Evolutionary conservation across 2,113 vertebrate genomes (phyloP), one percentile per base, ranked within the genome.

Genomic region (Octodon degus): DNA sequence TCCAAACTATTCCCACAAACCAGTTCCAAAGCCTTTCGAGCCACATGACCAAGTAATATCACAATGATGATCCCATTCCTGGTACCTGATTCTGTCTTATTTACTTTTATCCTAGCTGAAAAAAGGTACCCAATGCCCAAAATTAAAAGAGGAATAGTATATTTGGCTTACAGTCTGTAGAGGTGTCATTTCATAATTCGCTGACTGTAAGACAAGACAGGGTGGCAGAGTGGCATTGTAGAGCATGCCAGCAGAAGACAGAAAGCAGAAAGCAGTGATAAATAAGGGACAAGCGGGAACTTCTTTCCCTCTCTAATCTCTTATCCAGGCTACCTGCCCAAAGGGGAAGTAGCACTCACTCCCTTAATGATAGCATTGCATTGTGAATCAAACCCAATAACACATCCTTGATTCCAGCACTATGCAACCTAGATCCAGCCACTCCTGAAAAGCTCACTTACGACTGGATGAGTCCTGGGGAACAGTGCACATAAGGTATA

Each of bases 271-370:
- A 76, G 24, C 74, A 76, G 24, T 24, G 4, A 47, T 5, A 76
- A 43, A 25, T 76, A 24, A 43, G 4, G 24, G 6, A 76, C 40
- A 43, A 76, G 11, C 22, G 27, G 12, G 40, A 76, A 12, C 12
- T 40, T 43, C 22, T 27, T 76, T 43, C 22, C 13, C 12, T 43
- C 24, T 10, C 40, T 76, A 10, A 43, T 43, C 12, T 47, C 24
- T 76, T 76, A 76, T 47, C 74, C 74, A 76, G 74, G 24, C 24
- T 47, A 43, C 72, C 37, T 74, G 22, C 20, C 74, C 11, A 14
- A 27, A 20, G 11, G 8, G 37, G 0, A 5, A 37, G 10, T 27
- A 43, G 0, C 24, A 27, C 40, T 43, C 0, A 43, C 22, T 43
- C 37, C 13, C 11, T 25, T 14, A 76, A 27, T 25, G 5, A 2